A percentile compares a stretch with the other conserved stretches of the same genome.
Evolutionary conservation across 2,888 invertebrate genomes (phyloP).

Genomic region (Melanostoma mellinum): DNA sequence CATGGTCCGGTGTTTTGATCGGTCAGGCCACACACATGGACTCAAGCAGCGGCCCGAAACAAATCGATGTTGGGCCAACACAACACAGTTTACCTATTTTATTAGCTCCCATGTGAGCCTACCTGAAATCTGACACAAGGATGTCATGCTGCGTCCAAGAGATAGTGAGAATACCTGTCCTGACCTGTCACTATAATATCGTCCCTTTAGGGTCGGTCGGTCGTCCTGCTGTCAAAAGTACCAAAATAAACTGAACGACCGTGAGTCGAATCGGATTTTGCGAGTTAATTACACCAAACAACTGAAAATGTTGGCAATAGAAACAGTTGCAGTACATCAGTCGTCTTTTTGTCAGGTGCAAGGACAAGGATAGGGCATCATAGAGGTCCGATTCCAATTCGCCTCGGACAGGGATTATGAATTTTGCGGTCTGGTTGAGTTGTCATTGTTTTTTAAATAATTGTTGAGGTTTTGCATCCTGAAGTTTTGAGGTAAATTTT

Average conservation of each 20-base stretch:
- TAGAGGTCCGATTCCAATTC: slow-evolving; percentile 23
- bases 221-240: slow-evolving; percentile 32
- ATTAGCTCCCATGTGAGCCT: slow-evolving; percentile 53
- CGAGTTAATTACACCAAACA: slow-evolving; percentile 48
- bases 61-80: slow-evolving; percentile 69
- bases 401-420: slow-evolving; percentile 65
- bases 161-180: slow-evolving; percentile 59
- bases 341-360: slow-evolving; percentile 39
- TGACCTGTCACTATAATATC: too few species aligned
- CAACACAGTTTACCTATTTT: slow-evolving; percentile 63
- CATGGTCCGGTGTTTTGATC: slow-evolving; percentile 60
- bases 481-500: slow-evolving; percentile 50
- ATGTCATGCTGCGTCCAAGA: slow-evolving; percentile 57
- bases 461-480: slow-evolving; percentile 51
- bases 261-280: slow-evolving; percentile 52
- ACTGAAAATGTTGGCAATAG: slow-evolving; percentile 56
- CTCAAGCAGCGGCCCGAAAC: slow-evolving; percentile 55
- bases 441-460: slow-evolving; percentile 54
- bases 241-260: slow-evolving; percentile 16
- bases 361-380: slow-evolving; percentile 9
- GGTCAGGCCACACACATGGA: slow-evolving; percentile 71
- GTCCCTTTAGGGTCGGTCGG: background rate
- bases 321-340: slow-evolving; percentile 47
- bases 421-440: slow-evolving; percentile 59
- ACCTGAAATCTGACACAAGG: slow-evolving; percentile 20